Conservation (phyloP, 2,113 vertebrate genomes). For the Xiphorhynchus elegans region DNA sequence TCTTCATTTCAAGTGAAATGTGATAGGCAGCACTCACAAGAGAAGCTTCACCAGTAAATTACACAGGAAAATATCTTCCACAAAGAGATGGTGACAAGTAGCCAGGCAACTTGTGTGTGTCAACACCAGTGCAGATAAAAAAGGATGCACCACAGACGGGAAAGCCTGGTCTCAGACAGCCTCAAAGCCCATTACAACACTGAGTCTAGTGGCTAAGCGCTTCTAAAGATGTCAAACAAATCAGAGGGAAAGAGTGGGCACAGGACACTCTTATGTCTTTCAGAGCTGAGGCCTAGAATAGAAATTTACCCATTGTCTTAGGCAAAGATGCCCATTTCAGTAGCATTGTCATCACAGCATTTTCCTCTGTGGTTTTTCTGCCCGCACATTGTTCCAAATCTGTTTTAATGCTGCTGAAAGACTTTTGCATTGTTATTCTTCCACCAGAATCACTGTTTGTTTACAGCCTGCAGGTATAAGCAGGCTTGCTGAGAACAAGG, state of each 20-base stretch:
- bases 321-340: not conserved
- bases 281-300: not conserved
- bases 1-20: not conserved
- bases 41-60: not conserved
- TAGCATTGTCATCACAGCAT: not conserved
- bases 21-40: not conserved
- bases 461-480: not conserved
- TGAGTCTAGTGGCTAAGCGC: not conserved
- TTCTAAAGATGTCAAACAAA: not conserved
- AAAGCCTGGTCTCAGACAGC: not conserved
- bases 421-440: not conserved
- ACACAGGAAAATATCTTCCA: not conserved
- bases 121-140: not conserved
- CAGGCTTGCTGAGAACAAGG: not conserved
- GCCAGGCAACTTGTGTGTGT: not conserved
- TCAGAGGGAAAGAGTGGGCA: not conserved
- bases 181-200: not conserved
- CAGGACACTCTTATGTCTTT: not conserved
- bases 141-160: not conserved
- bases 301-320: not conserved
- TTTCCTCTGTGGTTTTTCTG: not conserved
- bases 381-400: not conserved
- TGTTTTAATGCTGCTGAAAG: not conserved
- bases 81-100: not conserved
- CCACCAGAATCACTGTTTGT: not conserved